Evolutionary conservation across 2,888 invertebrate species (phyloP).

Genomic region (Eristalinus sepulchralis): DNA sequence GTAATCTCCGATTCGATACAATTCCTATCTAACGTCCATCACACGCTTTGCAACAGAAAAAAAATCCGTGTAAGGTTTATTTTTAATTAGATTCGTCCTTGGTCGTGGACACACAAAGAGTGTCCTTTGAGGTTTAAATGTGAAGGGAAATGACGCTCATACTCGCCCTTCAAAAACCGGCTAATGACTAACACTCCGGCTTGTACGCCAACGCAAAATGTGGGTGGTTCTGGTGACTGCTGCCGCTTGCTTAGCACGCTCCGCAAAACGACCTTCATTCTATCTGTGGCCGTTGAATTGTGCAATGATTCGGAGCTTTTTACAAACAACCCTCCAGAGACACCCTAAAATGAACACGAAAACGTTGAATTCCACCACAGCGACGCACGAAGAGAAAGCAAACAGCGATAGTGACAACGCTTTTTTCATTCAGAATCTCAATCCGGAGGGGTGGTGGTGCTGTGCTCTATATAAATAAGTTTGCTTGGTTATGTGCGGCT

Average conservation of each 20-base stretch:
- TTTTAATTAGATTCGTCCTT: constrained; percentile 64
- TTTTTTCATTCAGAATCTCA: constrained; percentile 69
- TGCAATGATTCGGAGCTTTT: constrained; percentile 65
- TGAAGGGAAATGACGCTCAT: neutral
- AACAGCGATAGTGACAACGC: constrained; percentile 54
- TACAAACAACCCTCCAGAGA: constrained; percentile 48
- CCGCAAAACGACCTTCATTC: constrained; percentile 61
- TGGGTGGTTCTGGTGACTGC: constrained; percentile 41
- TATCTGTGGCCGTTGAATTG: constrained; percentile 61
- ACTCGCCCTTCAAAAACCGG: constrained; percentile 13
- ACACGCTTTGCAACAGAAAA: constrained; percentile 5
- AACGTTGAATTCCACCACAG: constrained; percentile 50
- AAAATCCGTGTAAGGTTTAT: constrained; percentile 42
- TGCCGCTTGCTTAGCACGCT: constrained; percentile 35
- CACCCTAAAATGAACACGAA: neutral
- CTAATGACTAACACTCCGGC: constrained; percentile 66
- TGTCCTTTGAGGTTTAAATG: neutral
- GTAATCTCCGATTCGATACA: constrained; percentile 42
- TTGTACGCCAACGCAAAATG: constrained; percentile 50
- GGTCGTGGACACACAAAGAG: constrained; percentile 15
- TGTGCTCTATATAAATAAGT: neutral
- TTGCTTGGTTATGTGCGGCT: too few species aligned
- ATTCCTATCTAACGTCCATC: neutral
- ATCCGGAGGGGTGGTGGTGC: constrained; percentile 43
- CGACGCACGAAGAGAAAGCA: constrained; percentile 17